Evolutionary conservation across 2,888 invertebrate genomes (phyloP), one percentile per base, ranked within the genome.

Genomic region (Blastobasis adustella): DNA sequence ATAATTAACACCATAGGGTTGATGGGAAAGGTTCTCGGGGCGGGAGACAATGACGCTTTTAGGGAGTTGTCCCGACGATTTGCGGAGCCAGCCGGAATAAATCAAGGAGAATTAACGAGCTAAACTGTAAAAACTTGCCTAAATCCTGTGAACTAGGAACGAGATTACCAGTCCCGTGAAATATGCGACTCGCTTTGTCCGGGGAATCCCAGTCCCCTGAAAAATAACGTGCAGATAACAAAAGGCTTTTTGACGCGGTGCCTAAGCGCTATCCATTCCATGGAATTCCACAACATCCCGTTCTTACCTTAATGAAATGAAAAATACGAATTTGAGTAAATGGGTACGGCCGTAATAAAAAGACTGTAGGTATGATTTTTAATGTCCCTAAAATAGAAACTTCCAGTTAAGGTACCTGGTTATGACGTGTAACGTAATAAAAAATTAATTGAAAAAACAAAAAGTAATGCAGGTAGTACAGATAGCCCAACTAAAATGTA

Each of bases 181-280:
- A 82, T 81, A 85, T 85, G 73, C 76, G 77, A 59, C 64, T 63
- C 80, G 80, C 78, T 85, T 84, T 82, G 82, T 84, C 76, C 72
- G 72, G 67, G 61, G 72, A 75, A 78, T 77, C 73, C 76, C 70
- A 79, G 71, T 70, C 68, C 69, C 65, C 75, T 79, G 76, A 81
- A 83, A 84, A 82, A 84, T 82, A 81, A 73, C 82, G 72, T 65
- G 58, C 63, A 76, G 81, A 82, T 83, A 84, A 82, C 82, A 82
- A 83, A 82, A 76, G 76, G 74, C 73, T 76, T 79, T 79, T 79
- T 80, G 76, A 78, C 74, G 71, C 65, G 61, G 58, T 71, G 67
- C 66, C 73, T 73, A 68, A 75, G 63, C 63, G 63, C 57, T 62
- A 56, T 69, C 71, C 68, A 71, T 74, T 74, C 71, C 60, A 62